These are phyloP conservation scores for Hormaphis cornu DNA, from an alignment of 1,140 invertebrate species.

Conservation along the genomic window DNA sequence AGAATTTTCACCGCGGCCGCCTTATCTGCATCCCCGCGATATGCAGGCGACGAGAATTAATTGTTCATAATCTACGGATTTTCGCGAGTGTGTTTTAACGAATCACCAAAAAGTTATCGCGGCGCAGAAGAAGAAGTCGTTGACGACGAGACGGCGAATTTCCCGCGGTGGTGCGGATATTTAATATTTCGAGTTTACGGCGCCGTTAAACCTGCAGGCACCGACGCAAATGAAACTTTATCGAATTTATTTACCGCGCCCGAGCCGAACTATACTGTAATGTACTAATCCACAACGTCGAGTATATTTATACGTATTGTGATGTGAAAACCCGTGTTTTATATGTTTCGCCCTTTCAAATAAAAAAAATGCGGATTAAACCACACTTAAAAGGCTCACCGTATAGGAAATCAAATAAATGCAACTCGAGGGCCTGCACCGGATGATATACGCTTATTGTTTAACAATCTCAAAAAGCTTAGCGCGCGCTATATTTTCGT, in stretches of 20 bases:
- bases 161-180: not conserved
- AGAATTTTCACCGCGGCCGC: not conserved
- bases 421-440: too few species aligned
- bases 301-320: not conserved
- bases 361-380: not conserved
- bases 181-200: slow-evolving; percentile 12
- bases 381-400: not conserved
- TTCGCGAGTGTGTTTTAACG: slow-evolving; percentile 18
- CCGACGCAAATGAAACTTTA: slow-evolving; percentile 14
- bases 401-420: not conserved
- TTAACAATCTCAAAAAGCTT: too few species aligned
- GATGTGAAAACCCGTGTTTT: not conserved
- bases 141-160: not conserved
- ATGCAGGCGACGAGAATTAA: slow-evolving; percentile 21
- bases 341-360: not conserved
- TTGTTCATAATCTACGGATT: slow-evolving; percentile 28
- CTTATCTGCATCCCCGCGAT: slow-evolving; percentile 12
- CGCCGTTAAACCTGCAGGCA: not conserved
- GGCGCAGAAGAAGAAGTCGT: slow-evolving; percentile 5
- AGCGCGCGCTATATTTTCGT: too few species aligned
- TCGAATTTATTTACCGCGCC: not conserved
- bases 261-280: not conserved
- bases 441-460: too few species aligned
- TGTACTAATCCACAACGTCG: not conserved
- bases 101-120: slow-evolving; percentile 22